Evolutionary conservation across 2,113 vertebrate genomes (phyloP).

Genomic region (Pseudorectes ferrugineus): DNA sequence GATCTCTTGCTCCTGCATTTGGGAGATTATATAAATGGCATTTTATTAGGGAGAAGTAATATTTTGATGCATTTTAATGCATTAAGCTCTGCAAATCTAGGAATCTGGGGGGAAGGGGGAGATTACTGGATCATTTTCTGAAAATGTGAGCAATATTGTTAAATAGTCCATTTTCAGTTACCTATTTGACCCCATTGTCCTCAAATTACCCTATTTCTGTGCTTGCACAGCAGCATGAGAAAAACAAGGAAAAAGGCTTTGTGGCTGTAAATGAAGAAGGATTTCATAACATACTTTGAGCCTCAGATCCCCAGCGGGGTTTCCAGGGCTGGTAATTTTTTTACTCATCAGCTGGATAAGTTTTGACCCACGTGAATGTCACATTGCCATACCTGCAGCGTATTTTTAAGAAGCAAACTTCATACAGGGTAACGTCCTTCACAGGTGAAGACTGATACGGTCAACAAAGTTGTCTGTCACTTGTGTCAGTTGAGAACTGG

Average conservation of each 20-base stretch:
- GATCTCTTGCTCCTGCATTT: background rate
- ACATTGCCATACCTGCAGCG: background rate
- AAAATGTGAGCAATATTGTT: background rate
- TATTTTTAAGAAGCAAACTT: background rate
- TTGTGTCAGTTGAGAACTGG: background rate
- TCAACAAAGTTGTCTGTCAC: background rate
- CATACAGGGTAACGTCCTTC: background rate
- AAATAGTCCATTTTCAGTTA: background rate
- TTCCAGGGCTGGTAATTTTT: background rate
- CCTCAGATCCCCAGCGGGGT: background rate
- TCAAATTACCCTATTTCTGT: background rate
- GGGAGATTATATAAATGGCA: background rate
- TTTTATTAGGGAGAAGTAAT: background rate
- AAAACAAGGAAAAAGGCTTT: background rate
- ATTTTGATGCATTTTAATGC: background rate
- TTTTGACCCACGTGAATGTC: background rate
- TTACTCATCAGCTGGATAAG: background rate
- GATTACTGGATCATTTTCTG: background rate
- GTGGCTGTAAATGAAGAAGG: background rate
- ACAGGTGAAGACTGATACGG: rapidly evolving
- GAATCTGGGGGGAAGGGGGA: background rate
- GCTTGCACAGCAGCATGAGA: background rate
- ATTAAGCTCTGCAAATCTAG: background rate
- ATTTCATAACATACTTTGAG: background rate
- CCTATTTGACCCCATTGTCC: background rate